Conservation (phyloP, 2,113 vertebrate species). For the Buteo buteo region DNA sequence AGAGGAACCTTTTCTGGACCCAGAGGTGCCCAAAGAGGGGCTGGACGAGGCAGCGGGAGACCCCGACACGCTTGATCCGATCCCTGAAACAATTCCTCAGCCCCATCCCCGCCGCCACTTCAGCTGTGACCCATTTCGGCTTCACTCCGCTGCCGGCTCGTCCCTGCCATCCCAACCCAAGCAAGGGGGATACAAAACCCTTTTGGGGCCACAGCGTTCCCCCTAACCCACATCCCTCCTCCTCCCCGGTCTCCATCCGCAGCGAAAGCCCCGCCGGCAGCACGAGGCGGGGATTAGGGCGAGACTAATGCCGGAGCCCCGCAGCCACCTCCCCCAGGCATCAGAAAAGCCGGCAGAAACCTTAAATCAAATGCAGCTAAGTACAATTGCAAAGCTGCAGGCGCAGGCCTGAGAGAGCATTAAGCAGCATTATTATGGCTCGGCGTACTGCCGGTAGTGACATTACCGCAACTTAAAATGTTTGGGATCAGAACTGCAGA, state of each 20-base stretch:
- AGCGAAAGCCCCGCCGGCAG: not conserved
- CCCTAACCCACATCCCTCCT: not conserved
- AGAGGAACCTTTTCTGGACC: not conserved
- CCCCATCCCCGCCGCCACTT: not conserved
- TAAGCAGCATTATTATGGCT: not conserved
- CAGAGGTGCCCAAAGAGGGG: not conserved
- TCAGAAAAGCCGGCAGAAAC: not conserved
- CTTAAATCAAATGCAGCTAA: not conserved
- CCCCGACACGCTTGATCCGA: not conserved
- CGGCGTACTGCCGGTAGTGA: not conserved
- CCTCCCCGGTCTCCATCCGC: not conserved
- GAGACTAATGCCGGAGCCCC: not conserved
- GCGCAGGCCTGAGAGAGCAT: conserved; percentile 8
- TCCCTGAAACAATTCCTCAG: not conserved
- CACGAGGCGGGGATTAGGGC: not conserved
- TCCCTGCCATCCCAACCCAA: not conserved
- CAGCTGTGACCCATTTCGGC: not conserved
- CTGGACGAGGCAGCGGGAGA: not conserved
- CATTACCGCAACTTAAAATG: not conserved
- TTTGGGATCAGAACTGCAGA: not conserved
- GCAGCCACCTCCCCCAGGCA: not conserved
- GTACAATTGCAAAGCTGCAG: conserved; percentile 1
- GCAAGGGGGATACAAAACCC: not conserved
- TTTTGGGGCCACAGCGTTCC: not conserved
- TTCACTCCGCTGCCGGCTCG: accelerated